A percentile compares a stretch with the other conserved stretches of the same genome.
phyloP scores from a whole-genome alignment of 2,888 invertebrate genomes.

The Rhaphigaster nebulosa region DNA sequence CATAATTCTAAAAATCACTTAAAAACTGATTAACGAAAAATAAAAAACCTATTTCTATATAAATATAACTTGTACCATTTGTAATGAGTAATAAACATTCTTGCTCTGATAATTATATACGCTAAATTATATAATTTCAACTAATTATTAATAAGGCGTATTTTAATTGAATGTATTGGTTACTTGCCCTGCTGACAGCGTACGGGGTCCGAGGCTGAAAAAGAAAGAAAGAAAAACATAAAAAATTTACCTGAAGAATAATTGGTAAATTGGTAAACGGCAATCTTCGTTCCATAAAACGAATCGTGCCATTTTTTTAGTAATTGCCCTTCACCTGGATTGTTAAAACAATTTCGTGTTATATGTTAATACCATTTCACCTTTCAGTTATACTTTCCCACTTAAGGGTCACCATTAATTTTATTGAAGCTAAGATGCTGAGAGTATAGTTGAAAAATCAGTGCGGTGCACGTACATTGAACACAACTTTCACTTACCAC shows the following conservation, averaged over 20 bases:
- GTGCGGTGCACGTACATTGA: too few relatives aligned
- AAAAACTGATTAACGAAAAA: not conserved
- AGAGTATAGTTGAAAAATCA: not conserved
- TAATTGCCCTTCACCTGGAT: conserved; percentile 9
- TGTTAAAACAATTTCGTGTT: not conserved
- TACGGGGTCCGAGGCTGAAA: conserved; percentile 25
- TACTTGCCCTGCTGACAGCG: conserved; percentile 11
- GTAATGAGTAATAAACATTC: too few relatives aligned
- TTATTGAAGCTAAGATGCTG: not conserved
- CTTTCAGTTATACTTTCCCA: not conserved
- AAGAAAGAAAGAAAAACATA: not conserved
- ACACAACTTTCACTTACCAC: too few relatives aligned
- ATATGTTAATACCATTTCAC: not conserved
- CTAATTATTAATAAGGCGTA: not conserved
- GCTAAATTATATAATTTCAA: too few relatives aligned
- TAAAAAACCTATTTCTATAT: too few relatives aligned
- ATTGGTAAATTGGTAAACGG: not conserved
- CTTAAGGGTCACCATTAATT: not conserved
- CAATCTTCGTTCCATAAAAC: conserved; percentile 19
- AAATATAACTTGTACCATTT: too few relatives aligned
- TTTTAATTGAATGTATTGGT: not conserved
- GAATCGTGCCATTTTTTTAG: conserved; percentile 2
- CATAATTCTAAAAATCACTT: not conserved
- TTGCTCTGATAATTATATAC: too few relatives aligned
- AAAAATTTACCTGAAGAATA: not conserved